phyloP scores from a whole-genome alignment of 2,888 invertebrate species.

The Tinea pellionella region DNA sequence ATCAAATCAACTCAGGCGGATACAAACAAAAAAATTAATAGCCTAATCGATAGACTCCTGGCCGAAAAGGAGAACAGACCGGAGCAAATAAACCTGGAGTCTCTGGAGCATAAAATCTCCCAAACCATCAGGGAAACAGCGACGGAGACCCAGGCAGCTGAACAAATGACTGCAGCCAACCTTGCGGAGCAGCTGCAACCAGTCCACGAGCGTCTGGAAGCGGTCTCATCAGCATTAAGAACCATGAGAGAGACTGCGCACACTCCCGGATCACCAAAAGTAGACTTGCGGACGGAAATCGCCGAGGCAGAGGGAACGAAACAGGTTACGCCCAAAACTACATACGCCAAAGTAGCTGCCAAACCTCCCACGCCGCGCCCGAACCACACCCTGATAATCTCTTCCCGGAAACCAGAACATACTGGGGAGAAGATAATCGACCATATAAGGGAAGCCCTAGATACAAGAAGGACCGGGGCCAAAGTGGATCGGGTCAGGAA shows the following conservation, averaged over 20 bases:
- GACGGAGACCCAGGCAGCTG: too few species aligned
- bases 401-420: not conserved
- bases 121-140: too few species aligned
- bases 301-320: not conserved
- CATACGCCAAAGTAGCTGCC: slow-evolving; percentile 8
- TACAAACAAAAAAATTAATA: not conserved
- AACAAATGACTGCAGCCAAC: too few species aligned
- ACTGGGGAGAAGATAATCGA: not conserved
- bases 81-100: too few species aligned
- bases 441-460: slow-evolving; percentile 13
- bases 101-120: too few species aligned
- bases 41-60: too few species aligned
- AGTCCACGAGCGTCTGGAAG: slow-evolving; percentile 9
- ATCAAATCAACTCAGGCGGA: too few species aligned
- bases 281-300: not conserved
- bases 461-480: slow-evolving; percentile 16
- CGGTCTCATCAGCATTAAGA: slow-evolving; percentile 7
- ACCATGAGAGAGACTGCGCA: slow-evolving; percentile 6
- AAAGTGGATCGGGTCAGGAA: slow-evolving; percentile 18
- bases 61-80: too few species aligned
- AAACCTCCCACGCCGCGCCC: slow-evolving; percentile 10
- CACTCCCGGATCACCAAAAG: not conserved
- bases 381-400: not conserved
- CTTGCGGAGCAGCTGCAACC: not conserved
- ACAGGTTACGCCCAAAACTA: not conserved